phyloP scores from a whole-genome alignment of 2,888 invertebrate species.

The Listrodromus nycthemerus region DNA sequence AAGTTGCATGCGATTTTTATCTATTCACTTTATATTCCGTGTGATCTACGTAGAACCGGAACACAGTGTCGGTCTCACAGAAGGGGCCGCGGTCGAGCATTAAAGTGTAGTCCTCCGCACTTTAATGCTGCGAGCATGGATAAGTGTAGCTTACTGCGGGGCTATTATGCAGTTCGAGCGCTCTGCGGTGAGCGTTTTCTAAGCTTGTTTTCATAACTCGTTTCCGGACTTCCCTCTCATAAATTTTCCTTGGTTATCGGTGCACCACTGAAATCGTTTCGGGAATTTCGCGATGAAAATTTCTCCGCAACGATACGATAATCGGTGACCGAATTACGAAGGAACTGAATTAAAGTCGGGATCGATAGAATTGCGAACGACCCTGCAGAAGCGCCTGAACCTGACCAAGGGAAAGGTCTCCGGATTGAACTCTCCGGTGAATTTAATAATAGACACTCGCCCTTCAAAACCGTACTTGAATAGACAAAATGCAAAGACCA shows the following conservation, averaged over 20 bases:
- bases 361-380: constrained; percentile 44
- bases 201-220: too few species aligned
- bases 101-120: not conserved
- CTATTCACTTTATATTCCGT: too few species aligned
- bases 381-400: constrained; percentile 41
- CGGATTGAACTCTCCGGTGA: not conserved
- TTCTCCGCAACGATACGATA: not conserved
- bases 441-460: constrained; percentile 8
- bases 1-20: not conserved
- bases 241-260: not conserved
- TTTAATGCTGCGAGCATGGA: too few species aligned
- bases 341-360: constrained; percentile 37
- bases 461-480: not conserved
- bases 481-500: not conserved
- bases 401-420: constrained; percentile 58
- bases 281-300: not conserved
- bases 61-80: not conserved
- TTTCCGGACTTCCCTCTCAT: not conserved
- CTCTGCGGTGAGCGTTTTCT: too few species aligned
- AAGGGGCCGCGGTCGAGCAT: not conserved
- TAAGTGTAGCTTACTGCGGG: too few species aligned
- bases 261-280: not conserved
- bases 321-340: constrained; percentile 41
- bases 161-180: too few species aligned
- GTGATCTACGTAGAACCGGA: not conserved